Evolutionary conservation across 2,113 vertebrate species (phyloP).

Genomic region (Danionella cerebrum): DNA sequence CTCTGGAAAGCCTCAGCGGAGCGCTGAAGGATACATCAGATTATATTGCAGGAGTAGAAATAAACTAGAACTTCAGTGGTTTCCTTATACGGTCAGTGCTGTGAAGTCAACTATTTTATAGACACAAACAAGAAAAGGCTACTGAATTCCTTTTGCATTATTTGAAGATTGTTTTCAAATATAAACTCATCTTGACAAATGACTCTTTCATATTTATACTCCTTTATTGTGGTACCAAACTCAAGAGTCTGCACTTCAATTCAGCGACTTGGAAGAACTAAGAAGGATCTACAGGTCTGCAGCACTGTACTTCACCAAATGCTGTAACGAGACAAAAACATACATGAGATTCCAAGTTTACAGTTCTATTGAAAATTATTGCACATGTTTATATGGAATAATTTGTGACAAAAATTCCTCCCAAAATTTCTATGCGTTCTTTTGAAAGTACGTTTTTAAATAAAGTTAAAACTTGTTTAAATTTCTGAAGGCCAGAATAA

Average conservation of each 20-base stretch:
- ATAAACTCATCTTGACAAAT: background rate
- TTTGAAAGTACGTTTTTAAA: too few relatives aligned
- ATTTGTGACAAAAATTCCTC: too few relatives aligned
- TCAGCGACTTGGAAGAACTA: background rate
- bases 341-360: background rate
- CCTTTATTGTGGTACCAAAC: slow-evolving; percentile 18
- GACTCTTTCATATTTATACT: background rate
- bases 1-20: too few relatives aligned
- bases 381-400: too few relatives aligned
- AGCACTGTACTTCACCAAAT: background rate
- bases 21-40: too few relatives aligned
- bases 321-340: background rate
- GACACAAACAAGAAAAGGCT: background rate
- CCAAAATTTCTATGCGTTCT: too few relatives aligned
- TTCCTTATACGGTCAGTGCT: background rate
- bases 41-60: too few relatives aligned
- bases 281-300: background rate
- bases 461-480: too few relatives aligned
- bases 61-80: too few relatives aligned
- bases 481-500: background rate
- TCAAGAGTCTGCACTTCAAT: slow-evolving; percentile 2
- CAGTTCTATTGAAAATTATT: background rate
- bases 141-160: background rate
- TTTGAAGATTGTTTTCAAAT: background rate
- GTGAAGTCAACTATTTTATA: slow-evolving; percentile 1